Conservation (phyloP, 2,888 invertebrate genomes). For the Pandemis cinnamomeana region DNA sequence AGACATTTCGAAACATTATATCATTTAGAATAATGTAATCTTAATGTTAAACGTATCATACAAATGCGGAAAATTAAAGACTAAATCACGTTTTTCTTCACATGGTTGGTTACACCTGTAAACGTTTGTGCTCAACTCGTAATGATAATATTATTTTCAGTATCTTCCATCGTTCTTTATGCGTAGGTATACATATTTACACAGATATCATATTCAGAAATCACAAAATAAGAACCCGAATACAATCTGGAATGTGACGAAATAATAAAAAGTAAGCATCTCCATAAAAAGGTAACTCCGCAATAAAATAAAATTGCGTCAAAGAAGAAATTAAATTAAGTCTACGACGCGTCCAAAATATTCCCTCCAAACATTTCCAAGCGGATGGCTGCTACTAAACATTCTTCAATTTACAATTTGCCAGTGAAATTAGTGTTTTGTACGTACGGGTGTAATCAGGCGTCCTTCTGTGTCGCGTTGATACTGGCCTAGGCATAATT, state of each 20-base stretch:
- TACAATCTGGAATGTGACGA: constrained; percentile 44
- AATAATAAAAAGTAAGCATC: constrained; percentile 54
- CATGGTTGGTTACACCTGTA: too few species aligned
- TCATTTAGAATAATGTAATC: background rate
- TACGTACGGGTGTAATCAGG: constrained; percentile 35
- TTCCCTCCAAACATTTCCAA: constrained; percentile 48
- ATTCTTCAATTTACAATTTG: constrained; percentile 46
- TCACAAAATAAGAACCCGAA: constrained; percentile 26
- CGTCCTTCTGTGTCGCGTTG: constrained; percentile 33
- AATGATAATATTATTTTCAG: background rate
- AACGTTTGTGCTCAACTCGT: background rate
- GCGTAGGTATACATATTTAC: background rate
- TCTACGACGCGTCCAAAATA: constrained; percentile 52
- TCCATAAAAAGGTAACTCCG: constrained; percentile 53
- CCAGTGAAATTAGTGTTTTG: constrained; percentile 28
- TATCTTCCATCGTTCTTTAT: background rate
- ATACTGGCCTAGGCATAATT: constrained; percentile 29
- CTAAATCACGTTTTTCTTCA: background rate
- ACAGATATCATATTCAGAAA: background rate
- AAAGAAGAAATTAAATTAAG: constrained; percentile 56
- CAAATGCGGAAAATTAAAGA: background rate
- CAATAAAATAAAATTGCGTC: constrained; percentile 56
- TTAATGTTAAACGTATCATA: background rate
- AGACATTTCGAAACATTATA: background rate
- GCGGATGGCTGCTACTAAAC: constrained; percentile 46